Conservation (phyloP, 1,140 invertebrate species). For the Ostrea denselamellosa region DNA sequence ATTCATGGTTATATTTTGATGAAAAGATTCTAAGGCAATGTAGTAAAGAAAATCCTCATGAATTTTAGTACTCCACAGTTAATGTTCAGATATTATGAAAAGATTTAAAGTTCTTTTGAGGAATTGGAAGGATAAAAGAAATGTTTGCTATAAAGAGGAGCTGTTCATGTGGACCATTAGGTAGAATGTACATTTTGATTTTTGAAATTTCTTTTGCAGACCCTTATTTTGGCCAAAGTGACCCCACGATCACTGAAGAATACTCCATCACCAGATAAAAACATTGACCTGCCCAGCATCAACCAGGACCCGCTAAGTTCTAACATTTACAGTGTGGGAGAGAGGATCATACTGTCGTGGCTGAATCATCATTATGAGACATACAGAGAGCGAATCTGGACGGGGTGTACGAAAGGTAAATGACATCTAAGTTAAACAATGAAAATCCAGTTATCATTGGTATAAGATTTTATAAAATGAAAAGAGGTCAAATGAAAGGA, state of each 20-base stretch:
- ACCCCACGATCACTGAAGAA: slow-evolving; percentile 75
- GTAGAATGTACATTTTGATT: not conserved
- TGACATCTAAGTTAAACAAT: not conserved
- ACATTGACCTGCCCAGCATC: slow-evolving; percentile 69
- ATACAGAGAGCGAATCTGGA: slow-evolving; percentile 74
- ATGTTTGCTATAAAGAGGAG: no score
- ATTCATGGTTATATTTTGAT: no score
- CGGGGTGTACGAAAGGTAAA: slow-evolving; percentile 70
- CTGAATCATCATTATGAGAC: slow-evolving; percentile 78
- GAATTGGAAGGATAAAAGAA: no score
- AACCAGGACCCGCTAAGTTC: slow-evolving; percentile 76
- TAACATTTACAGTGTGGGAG: slow-evolving; percentile 77
- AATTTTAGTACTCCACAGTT: no score
- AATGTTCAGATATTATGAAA: no score
- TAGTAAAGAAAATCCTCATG: no score
- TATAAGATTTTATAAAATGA: no score
- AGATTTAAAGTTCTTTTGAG: no score
- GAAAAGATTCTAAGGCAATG: no score
- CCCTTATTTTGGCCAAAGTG: slow-evolving; percentile 74
- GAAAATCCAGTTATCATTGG: no score
- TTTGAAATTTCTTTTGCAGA: slow-evolving; percentile 61
- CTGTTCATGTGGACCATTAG: not conserved
- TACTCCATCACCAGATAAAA: slow-evolving; percentile 68
- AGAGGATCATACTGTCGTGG: slow-evolving; percentile 78
- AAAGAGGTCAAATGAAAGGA: no score